Percentiles rank a stretch among this genome's conserved stretches.
Evolutionary conservation across 2,797 vertebrate genomes (phyloP).

Genomic region (Aplochiton taeniatus): DNA sequence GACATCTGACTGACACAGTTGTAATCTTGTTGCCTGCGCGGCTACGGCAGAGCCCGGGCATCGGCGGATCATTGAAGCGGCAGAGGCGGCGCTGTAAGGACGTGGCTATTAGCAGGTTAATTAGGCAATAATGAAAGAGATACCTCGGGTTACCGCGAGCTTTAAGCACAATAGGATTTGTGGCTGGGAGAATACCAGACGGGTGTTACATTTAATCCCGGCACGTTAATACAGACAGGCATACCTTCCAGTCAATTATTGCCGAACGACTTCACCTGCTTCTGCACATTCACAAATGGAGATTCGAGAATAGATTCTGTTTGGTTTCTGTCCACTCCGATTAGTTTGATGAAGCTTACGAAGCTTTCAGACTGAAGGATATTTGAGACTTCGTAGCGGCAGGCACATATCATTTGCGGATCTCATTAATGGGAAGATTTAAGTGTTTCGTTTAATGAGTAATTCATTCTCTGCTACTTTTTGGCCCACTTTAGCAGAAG

Average conservation of each 20-base stretch:
- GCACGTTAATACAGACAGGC: slow-evolving; percentile 75
- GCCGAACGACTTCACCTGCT: slow-evolving; percentile 74
- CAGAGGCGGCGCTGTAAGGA: slow-evolving; percentile 52
- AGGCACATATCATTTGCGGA: slow-evolving; percentile 62
- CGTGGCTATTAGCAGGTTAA: slow-evolving; percentile 87
- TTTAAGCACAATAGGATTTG: slow-evolving; percentile 77
- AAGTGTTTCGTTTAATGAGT: slow-evolving; percentile 72
- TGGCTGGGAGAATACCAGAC: slow-evolving; percentile 65
- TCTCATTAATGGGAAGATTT: slow-evolving; percentile 64
- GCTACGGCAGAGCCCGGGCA: slow-evolving; percentile 23
- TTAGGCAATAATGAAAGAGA: slow-evolving; percentile 82
- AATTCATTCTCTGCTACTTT: slow-evolving; percentile 64
- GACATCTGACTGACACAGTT: slow-evolving; percentile 56
- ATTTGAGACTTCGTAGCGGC: slow-evolving; percentile 66
- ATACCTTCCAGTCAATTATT: slow-evolving; percentile 79
- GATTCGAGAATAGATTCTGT: slow-evolving; percentile 68
- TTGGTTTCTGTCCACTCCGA: slow-evolving; percentile 66
- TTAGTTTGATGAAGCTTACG: slow-evolving; percentile 73
- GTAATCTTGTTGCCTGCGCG: slow-evolving; percentile 60
- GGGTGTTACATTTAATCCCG: slow-evolving; percentile 83
- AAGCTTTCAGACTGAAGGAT: slow-evolving; percentile 64
- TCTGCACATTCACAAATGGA: slow-evolving; percentile 66
- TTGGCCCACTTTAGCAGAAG: slow-evolving; percentile 64
- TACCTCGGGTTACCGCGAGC: slow-evolving; percentile 78
- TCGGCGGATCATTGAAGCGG: slow-evolving; percentile 70